These are phyloP conservation scores for Lepus oiostolus DNA, from an alignment of 2,797 vertebrate species.

Conservation along the genomic window DNA sequence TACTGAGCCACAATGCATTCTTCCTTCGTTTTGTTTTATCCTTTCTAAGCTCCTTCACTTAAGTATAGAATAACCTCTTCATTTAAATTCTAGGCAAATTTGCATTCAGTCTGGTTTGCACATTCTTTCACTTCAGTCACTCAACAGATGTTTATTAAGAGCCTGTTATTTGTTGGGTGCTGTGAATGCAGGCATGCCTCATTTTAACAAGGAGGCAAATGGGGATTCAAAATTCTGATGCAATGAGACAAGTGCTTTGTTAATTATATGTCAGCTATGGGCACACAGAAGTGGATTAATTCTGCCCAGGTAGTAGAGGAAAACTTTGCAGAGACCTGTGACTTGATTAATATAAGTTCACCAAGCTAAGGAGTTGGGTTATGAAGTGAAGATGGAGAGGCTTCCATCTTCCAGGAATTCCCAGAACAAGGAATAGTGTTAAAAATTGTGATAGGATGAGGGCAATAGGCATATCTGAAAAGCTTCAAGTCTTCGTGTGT, in stretches of 20 bases:
- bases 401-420: neutral
- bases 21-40: neutral
- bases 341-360: neutral
- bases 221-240: neutral
- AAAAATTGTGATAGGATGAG: neutral
- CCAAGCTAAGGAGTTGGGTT: neutral
- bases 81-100: conserved; percentile 3
- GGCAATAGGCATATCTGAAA: neutral
- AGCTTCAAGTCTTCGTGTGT: neutral
- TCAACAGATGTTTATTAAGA: neutral
- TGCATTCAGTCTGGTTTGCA: neutral
- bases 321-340: neutral
- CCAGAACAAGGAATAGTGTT: neutral
- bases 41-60: neutral
- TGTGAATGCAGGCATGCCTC: neutral
- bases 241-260: neutral
- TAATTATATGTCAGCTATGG: neutral
- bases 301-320: neutral
- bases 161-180: neutral
- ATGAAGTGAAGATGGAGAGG: neutral
- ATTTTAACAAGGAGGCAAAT: conserved; percentile 1
- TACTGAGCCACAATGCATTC: neutral
- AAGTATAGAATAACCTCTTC: neutral
- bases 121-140: neutral
- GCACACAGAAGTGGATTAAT: neutral